These are phyloP conservation scores for Antrozous pallidus DNA, from an alignment of 2,797 vertebrate species.

Conservation along the genomic window DNA sequence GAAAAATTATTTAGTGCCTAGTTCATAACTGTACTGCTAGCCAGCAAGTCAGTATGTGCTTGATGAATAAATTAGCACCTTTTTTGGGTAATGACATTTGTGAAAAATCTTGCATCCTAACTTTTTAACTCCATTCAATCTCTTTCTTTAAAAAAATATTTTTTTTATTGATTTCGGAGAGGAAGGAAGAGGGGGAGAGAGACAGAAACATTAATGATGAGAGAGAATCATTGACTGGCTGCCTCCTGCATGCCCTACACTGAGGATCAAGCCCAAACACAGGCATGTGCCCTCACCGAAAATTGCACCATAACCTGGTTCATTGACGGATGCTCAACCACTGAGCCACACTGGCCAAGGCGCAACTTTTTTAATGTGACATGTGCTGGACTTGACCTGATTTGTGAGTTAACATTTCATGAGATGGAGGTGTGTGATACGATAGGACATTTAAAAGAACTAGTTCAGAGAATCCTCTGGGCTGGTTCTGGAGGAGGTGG, in stretches of 20 bases:
- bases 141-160: background rate
- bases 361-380: constrained; percentile 5
- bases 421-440: background rate
- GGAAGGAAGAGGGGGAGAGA: too few species aligned
- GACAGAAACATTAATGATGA: too few species aligned
- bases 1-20: constrained; percentile 36
- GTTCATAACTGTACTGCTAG: background rate
- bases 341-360: too few species aligned
- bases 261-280: too few species aligned
- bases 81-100: constrained; percentile 30
- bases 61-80: constrained; percentile 16
- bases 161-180: too few species aligned
- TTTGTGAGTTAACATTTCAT: background rate
- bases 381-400: background rate
- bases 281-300: too few species aligned
- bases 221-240: too few species aligned
- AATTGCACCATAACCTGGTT: too few species aligned
- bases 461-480: background rate
- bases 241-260: too few species aligned
- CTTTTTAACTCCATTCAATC: background rate
- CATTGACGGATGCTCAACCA: too few species aligned
- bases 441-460: background rate
- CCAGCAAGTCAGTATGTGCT: constrained; percentile 18
- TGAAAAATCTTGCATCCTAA: background rate
- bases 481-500: background rate